phyloP scores from a whole-genome alignment of 2,797 vertebrate species.

The Mormyrus hasselquistii region DNA sequence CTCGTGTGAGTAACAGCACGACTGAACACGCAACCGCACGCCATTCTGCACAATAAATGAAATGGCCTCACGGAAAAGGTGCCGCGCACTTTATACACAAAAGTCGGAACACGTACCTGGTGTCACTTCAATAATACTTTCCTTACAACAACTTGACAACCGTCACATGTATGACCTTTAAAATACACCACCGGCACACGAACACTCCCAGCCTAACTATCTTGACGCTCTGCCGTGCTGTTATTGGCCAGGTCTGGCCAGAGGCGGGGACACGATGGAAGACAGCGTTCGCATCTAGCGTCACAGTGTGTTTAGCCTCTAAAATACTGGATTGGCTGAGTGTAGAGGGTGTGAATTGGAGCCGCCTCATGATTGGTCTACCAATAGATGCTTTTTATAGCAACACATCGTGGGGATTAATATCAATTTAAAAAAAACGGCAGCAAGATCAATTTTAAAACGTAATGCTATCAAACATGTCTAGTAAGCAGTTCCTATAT shows the following conservation, averaged over 20 bases:
- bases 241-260: neutral
- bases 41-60: neutral
- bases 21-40: neutral
- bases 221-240: slow-evolving; percentile 8
- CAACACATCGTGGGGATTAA: neutral
- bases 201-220: slow-evolving; percentile 25
- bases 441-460: neutral
- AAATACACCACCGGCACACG: neutral
- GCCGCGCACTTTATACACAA: neutral
- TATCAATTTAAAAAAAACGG: neutral
- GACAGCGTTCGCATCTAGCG: neutral
- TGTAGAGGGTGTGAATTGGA: slow-evolving; percentile 4
- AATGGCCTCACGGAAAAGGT: neutral
- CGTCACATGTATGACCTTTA: slow-evolving; percentile 20
- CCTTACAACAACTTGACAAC: neutral
- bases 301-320: neutral
- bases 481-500: neutral
- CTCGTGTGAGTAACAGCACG: neutral
- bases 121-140: neutral
- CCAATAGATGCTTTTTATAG: slow-evolving; percentile 5
- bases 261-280: neutral
- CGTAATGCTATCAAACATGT: neutral
- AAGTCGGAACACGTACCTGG: slow-evolving; percentile 19
- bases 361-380: neutral
- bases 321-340: slow-evolving; percentile 18